Evolutionary conservation across 2,888 invertebrate species (phyloP).

Genomic region (Caenorhabditis drosophilae): DNA sequence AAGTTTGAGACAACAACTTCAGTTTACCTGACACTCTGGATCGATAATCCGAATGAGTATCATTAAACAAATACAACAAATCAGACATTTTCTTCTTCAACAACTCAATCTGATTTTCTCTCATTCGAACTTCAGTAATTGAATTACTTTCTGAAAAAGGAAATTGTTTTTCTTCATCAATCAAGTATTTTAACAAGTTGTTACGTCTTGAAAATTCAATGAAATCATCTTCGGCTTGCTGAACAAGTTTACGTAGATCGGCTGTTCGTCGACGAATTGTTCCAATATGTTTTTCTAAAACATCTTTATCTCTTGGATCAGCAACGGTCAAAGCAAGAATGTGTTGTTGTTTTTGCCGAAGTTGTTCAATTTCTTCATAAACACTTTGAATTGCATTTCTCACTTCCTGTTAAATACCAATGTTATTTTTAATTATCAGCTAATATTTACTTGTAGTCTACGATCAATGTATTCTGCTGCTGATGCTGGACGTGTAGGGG

Average conservation of each 20-base stretch:
- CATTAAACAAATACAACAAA: slow-evolving; percentile 58
- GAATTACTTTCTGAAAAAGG: slow-evolving; percentile 40
- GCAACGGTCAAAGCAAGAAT: slow-evolving; percentile 47
- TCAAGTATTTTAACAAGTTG: neutral
- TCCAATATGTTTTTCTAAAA: slow-evolving; percentile 60
- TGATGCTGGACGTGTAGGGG: slow-evolving; percentile 41
- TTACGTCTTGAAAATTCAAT: slow-evolving; percentile 42
- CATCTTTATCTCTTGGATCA: slow-evolving; percentile 54
- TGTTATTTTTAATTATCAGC: neutral
- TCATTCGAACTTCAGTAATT: slow-evolving; percentile 47
- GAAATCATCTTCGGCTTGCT: slow-evolving; percentile 54
- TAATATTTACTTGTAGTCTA: slow-evolving; percentile 37
- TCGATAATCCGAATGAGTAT: slow-evolving; percentile 62
- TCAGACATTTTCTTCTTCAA: slow-evolving; percentile 55
- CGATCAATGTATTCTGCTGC: slow-evolving; percentile 43
- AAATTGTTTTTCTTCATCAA: neutral
- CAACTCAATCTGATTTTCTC: slow-evolving; percentile 61
- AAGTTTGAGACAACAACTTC: too few species aligned
- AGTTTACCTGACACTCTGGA: slow-evolving; percentile 64
- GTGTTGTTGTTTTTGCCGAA: slow-evolving; percentile 49
- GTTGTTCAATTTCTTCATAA: slow-evolving; percentile 42
- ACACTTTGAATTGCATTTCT: slow-evolving; percentile 36
- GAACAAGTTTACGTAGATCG: slow-evolving; percentile 45
- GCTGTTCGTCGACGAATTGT: slow-evolving; percentile 43
- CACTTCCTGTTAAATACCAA: slow-evolving; percentile 25